Percentiles rank a stretch among this genome's conserved stretches.
phyloP scores from a whole-genome alignment of 2,888 invertebrate genomes.

The Labia minor region DNA sequence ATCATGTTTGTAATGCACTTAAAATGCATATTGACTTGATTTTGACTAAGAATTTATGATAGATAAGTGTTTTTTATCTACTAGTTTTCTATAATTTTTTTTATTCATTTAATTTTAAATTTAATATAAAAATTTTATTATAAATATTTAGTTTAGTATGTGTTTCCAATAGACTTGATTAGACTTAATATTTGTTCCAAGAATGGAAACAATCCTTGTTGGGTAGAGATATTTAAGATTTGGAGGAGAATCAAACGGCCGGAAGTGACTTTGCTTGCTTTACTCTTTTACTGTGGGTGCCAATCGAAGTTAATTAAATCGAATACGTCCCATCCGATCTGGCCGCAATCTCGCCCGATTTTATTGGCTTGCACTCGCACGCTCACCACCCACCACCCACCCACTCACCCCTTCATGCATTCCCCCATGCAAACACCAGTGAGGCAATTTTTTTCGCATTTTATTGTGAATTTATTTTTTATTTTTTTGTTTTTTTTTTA shows the following conservation, averaged over 20 bases:
- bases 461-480: conserved; percentile 9
- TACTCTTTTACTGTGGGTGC: neutral
- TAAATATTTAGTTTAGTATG: too few relatives aligned
- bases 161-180: too few relatives aligned
- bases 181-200: too few relatives aligned
- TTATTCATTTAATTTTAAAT: too few relatives aligned
- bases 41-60: too few relatives aligned
- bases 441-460: conserved; percentile 3
- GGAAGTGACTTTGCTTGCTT: neutral
- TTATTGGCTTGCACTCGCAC: conserved; percentile 9
- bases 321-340: neutral
- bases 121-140: too few relatives aligned
- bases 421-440: neutral
- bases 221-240: neutral
- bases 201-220: too few relatives aligned
- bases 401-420: neutral
- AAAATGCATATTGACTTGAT: too few relatives aligned
- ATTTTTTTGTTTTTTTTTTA: too few relatives aligned
- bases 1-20: too few relatives aligned
- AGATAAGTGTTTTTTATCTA: too few relatives aligned
- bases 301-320: conserved; percentile 8
- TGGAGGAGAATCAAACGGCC: neutral
- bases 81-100: too few relatives aligned
- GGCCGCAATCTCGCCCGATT: conserved; percentile 8
- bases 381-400: neutral